A percentile compares a stretch with the other conserved stretches of the same genome.
Conservation (phyloP, 2,113 vertebrate genomes). For the Clarias gariepinus region DNA sequence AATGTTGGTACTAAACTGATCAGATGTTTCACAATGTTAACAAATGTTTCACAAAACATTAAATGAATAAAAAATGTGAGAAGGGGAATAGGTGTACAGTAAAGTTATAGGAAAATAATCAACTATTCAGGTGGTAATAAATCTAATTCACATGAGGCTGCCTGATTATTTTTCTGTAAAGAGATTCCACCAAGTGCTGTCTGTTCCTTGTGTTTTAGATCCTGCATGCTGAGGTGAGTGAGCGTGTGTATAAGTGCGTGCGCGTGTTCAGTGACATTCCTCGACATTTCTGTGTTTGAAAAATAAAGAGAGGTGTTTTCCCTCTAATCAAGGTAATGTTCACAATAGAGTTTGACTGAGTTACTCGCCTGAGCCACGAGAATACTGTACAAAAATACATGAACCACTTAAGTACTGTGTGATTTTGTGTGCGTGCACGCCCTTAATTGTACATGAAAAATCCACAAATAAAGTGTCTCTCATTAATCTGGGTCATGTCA, state of each 20-base stretch:
- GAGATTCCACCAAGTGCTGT: background rate
- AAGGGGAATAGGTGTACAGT: no score
- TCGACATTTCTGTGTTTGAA: background rate
- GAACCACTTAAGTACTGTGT: background rate
- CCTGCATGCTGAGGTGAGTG: background rate
- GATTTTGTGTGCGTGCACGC: background rate
- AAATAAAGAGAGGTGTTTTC: background rate
- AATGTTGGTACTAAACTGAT: background rate
- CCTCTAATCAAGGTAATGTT: background rate
- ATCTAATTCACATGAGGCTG: background rate
- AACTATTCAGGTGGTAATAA: background rate
- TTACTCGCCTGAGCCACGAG: background rate
- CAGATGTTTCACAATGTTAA: background rate
- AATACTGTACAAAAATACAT: background rate
- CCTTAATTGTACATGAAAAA: background rate
- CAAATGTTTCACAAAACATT: background rate
- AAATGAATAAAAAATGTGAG: background rate
- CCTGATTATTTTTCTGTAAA: background rate
- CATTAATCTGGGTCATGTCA: background rate
- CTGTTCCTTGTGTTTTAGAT: background rate
- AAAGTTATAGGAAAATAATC: no score
- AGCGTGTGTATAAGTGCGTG: no score
- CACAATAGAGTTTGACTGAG: background rate
- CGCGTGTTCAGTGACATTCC: background rate
- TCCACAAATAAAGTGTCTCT: background rate